Conservation (phyloP, 2,113 vertebrate species). For the Lepus timidus region DNA sequence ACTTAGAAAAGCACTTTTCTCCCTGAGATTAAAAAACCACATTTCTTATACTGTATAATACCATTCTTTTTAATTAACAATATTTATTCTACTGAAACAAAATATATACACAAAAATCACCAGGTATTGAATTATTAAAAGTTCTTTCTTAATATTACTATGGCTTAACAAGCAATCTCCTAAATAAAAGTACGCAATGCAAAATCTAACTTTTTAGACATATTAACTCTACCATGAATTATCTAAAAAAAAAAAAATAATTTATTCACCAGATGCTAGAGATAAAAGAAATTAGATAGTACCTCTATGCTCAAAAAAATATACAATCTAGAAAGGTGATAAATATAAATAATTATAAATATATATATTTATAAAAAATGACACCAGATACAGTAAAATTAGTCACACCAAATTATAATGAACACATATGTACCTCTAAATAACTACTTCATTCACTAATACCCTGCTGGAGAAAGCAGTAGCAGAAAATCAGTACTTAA, state of each 20-base stretch:
- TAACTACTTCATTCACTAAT: not conserved
- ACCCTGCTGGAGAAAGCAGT: not conserved
- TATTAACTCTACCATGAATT: not conserved
- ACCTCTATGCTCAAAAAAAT: not conserved
- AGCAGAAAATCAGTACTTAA: no score
- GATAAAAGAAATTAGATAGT: not conserved
- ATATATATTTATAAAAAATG: not conserved
- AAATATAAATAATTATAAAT: not conserved
- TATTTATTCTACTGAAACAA: not conserved
- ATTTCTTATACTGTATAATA: conserved; percentile 39
- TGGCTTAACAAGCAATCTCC: conserved; percentile 15
- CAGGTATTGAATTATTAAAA: conserved; percentile 2
- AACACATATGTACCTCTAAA: not conserved
- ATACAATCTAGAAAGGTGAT: not conserved
- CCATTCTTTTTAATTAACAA: conserved; percentile 30
- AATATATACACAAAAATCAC: conserved; percentile 28
- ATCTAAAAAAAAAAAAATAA: conserved; percentile 46
- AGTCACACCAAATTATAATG: not conserved
- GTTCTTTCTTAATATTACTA: not conserved
- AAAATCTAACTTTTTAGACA: conserved; percentile 16
- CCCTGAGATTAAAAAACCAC: not conserved
- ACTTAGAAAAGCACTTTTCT: conserved; percentile 12
- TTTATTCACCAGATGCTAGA: not conserved
- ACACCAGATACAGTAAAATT: not conserved
- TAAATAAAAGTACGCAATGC: conserved; percentile 28